Evolutionary conservation across 2,113 vertebrate species (phyloP).

Genomic region (Actenoides lindsayi): DNA sequence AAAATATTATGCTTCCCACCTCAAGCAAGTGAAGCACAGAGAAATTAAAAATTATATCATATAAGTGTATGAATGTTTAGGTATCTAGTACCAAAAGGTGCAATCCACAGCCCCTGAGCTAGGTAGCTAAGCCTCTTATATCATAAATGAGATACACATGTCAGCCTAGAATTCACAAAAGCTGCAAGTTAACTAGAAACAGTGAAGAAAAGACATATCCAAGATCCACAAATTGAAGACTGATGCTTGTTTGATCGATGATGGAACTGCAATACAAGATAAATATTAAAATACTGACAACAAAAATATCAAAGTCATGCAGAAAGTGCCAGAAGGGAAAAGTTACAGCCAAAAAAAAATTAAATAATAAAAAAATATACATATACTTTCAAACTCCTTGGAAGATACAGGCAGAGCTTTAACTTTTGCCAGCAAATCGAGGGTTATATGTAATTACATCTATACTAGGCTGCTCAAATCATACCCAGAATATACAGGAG

Average conservation of each 20-base stretch:
- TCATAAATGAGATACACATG: background rate
- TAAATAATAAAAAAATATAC: no score
- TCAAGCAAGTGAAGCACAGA: background rate
- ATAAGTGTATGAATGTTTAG: background rate
- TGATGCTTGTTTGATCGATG: background rate
- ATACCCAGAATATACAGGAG: background rate
- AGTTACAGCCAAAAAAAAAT: background rate
- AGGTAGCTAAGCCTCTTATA: background rate
- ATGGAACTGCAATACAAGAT: background rate
- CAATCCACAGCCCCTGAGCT: background rate
- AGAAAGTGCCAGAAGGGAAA: background rate
- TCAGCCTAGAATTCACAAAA: background rate
- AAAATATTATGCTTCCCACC: background rate
- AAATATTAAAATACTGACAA: background rate
- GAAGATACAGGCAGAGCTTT: background rate
- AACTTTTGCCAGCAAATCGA: background rate
- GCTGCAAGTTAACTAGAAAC: background rate
- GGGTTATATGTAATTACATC: background rate
- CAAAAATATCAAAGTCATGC: background rate
- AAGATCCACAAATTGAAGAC: background rate
- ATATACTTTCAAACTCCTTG: background rate
- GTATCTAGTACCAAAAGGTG: background rate
- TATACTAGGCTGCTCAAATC: background rate
- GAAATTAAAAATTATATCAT: background rate
- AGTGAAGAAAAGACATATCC: background rate